Evolutionary conservation across 2,888 invertebrate genomes (phyloP), one percentile per base, ranked within the genome.

Genomic region (Pristionchus arcanus): DNA sequence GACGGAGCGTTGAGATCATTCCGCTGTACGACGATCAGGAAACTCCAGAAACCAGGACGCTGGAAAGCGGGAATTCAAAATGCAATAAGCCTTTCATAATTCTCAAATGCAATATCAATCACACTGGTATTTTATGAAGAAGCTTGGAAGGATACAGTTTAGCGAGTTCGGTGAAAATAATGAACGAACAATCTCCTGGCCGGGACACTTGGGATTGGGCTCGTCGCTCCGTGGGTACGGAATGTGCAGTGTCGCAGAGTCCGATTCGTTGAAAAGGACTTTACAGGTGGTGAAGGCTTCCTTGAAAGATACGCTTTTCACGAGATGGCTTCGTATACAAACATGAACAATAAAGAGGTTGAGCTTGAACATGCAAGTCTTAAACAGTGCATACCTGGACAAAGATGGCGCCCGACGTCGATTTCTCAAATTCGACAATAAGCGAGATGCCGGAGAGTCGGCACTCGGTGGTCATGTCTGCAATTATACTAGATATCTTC

Each of bases 381-480:
- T n/a, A n/a, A n/a, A n/a, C 15, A 55, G 55, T 55, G 55, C 4
- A 68, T 16, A 91, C 89, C 89, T 89, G 89, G 4, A 89, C 92
- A 90, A 93, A 95, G n/a, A 95, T 90, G 5, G 94, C 93, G n/a
- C 95, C 95, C 59, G 93, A 91, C 19, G 94, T 93, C 16, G 92
- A 87, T 13, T 89, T 89, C 9, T 91, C 90, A 90, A 95, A 95
- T 21, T 90, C 90, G 11, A 94, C 93, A 1, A 90, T 89, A 11
- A 95, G 92, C 0, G 91, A 90, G 66, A 94, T 93, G 16, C 94
- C 94, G n/a, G 94, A 93, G 90, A 93, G 91, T 31, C 93, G 90
- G 81, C 95, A 95, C 89, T 94, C 94, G 19, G 94, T 95, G n/a
- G 92, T 92, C 37, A 95, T 87, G 25, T 92, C 93, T 91, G 91